These are phyloP conservation scores for Patella caerulea DNA, from an alignment of 2,888 invertebrate genomes.

Conservation along the genomic window DNA sequence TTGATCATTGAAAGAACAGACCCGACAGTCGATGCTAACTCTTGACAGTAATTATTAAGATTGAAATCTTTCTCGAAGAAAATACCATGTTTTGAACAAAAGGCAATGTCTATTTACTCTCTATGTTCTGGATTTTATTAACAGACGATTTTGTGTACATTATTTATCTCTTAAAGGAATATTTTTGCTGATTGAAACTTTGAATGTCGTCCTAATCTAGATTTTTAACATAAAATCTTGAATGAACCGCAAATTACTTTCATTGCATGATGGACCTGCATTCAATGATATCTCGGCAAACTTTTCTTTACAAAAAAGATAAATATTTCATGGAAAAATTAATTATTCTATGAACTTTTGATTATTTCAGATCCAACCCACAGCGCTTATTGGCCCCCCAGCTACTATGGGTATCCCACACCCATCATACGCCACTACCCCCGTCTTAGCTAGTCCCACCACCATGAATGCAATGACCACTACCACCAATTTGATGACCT, in stretches of 20 bases:
- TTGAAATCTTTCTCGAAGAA: no score
- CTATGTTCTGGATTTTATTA: no score
- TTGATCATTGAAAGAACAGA: no score
- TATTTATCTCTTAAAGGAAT: not conserved
- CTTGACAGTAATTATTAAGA: no score
- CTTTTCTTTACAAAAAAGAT: no score
- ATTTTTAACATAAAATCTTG: conserved; percentile 8
- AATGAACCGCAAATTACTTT: not conserved
- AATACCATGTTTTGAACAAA: no score
- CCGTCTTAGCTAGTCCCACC: conserved; percentile 90
- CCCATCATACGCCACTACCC: conserved; percentile 81
- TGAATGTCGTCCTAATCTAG: not conserved
- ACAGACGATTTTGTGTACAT: not conserved
- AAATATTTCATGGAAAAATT: no score
- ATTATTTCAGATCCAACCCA: conserved; percentile 48
- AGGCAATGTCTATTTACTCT: no score
- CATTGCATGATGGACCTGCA: no score
- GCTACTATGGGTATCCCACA: conserved; percentile 53
- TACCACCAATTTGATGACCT: conserved; percentile 73
- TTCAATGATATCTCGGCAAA: no score
- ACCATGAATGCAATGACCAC: conserved; percentile 73
- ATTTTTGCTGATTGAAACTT: not conserved
- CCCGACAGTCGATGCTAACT: no score
- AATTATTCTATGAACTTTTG: no score
- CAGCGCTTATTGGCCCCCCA: conserved; percentile 55